phyloP scores from a whole-genome alignment of 2,797 vertebrate species.

The Mastacembelus armatus region DNA sequence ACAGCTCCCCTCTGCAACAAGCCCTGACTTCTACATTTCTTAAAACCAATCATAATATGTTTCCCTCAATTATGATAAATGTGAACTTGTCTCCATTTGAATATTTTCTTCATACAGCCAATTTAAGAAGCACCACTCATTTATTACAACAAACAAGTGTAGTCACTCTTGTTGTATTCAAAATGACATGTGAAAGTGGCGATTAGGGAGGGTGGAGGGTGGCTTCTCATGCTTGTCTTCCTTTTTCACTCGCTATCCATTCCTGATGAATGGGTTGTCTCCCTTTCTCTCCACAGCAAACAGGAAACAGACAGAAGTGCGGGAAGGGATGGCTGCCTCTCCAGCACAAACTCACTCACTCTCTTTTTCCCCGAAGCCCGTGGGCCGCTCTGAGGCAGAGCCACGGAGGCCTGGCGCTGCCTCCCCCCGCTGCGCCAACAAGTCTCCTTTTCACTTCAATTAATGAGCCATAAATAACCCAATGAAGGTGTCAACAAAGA shows the following conservation, averaged over 20 bases:
- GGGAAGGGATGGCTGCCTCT: slow-evolving; percentile 60
- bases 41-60: background rate
- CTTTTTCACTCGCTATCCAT: slow-evolving; percentile 61
- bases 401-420: slow-evolving; percentile 75
- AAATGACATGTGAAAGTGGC: slow-evolving; percentile 54
- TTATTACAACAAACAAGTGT: slow-evolving; percentile 34
- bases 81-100: background rate
- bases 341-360: slow-evolving; percentile 16
- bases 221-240: slow-evolving; percentile 64
- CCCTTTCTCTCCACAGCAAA: slow-evolving; percentile 60
- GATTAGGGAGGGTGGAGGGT: slow-evolving; percentile 29
- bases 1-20: slow-evolving; percentile 5
- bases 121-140: slow-evolving; percentile 15
- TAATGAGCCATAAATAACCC: slow-evolving; percentile 99
- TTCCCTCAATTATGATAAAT: background rate
- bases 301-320: slow-evolving; percentile 67
- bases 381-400: slow-evolving; percentile 80
- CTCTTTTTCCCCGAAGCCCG: slow-evolving; percentile 59
- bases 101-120: slow-evolving; percentile 1
- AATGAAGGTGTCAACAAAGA: slow-evolving; percentile 99
- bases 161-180: slow-evolving; percentile 39
- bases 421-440: slow-evolving; percentile 89
- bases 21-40: background rate
- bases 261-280: slow-evolving; percentile 60
- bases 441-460: slow-evolving; percentile 95